A percentile compares a stretch with the other conserved stretches of the same genome.
Evolutionary conservation across 2,113 vertebrate species (phyloP).

Genomic region (Camelus bactrianus): DNA sequence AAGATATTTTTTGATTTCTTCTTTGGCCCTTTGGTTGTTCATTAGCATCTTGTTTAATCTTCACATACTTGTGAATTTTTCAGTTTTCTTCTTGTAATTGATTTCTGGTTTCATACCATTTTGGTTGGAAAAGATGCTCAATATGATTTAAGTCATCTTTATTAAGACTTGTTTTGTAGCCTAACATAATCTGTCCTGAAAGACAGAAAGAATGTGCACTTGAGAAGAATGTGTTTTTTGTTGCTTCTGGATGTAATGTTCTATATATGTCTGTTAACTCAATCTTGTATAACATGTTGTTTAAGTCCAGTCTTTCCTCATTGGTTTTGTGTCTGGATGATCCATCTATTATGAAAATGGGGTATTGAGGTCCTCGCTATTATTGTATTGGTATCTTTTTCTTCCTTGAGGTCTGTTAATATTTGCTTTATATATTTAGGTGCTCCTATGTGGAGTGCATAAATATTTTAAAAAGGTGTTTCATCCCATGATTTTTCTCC

Average conservation of each 20-base stretch:
- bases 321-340: not conserved
- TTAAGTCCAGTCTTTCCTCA: not conserved
- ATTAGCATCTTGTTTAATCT: not conserved
- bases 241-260: not conserved
- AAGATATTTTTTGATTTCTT: slow-evolving; percentile 1
- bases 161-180: not conserved
- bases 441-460: not conserved
- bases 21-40: not conserved
- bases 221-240: not conserved
- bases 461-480: not conserved
- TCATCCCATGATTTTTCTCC: slow-evolving; percentile 28
- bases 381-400: slow-evolving; percentile 5
- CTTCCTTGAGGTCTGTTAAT: slow-evolving; percentile 9
- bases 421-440: not conserved
- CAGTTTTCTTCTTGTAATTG: not conserved
- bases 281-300: not conserved
- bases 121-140: not conserved
- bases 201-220: not conserved
- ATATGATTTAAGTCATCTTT: not conserved
- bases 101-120: not conserved
- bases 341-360: not conserved
- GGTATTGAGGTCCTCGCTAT: not conserved
- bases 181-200: not conserved
- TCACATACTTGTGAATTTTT: not conserved
- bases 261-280: not conserved